Percentiles rank a stretch among this genome's conserved stretches.
These are phyloP conservation scores for Thera obeliscata DNA, from an alignment of 2,888 invertebrate genomes.

Conservation along the genomic window DNA sequence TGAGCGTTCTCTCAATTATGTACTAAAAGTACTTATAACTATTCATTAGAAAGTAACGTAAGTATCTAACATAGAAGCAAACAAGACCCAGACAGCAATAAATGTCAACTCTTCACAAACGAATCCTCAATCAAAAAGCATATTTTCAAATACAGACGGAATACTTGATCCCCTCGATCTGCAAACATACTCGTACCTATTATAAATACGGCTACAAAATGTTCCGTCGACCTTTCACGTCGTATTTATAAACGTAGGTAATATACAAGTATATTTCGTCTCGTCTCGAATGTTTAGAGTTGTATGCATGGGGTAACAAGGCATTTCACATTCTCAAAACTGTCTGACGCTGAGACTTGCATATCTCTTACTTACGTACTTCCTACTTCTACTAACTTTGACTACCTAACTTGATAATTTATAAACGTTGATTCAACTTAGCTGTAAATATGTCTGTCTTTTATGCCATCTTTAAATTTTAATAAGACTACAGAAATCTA, in stretches of 20 bases:
- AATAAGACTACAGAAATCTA: no score
- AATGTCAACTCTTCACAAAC: constrained; percentile 26
- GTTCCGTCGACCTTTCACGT: constrained; percentile 40
- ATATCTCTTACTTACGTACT: neutral
- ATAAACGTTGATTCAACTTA: no score
- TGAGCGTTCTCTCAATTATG: no score
- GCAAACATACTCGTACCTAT: constrained; percentile 31
- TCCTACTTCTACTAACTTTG: neutral
- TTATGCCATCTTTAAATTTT: no score
- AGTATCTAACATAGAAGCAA: constrained; percentile 2
- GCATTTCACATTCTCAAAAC: constrained; percentile 28
- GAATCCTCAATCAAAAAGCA: constrained; percentile 35
- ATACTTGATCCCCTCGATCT: constrained; percentile 34
- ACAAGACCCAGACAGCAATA: constrained; percentile 32
- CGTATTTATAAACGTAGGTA: constrained; percentile 35
- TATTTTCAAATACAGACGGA: constrained; percentile 39
- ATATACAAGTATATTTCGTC: constrained; percentile 40
- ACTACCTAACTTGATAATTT: neutral
- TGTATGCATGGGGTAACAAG: constrained; percentile 49
- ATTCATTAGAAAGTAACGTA: neutral
- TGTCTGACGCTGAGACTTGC: constrained; percentile 19
- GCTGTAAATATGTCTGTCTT: no score
- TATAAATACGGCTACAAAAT: constrained; percentile 36
- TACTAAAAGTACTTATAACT: neutral
- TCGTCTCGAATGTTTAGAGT: constrained; percentile 71